phyloP scores from a whole-genome alignment of 2,888 invertebrate species.

The Hyalella azteca region DNA sequence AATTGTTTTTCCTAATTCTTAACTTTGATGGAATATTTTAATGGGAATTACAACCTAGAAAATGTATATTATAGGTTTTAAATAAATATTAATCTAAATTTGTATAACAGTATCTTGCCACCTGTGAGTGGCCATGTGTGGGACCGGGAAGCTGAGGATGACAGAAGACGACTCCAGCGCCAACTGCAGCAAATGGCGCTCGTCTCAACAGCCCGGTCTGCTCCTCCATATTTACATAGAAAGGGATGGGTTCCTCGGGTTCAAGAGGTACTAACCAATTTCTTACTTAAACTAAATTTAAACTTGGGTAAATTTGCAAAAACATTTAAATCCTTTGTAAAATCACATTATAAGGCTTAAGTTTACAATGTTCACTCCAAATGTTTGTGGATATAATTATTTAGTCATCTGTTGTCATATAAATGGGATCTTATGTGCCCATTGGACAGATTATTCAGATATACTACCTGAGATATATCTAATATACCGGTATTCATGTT shows the following conservation, averaged over 20 bases:
- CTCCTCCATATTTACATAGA: constrained; percentile 93
- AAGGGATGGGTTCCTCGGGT: constrained; percentile 91
- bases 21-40: too few relatives aligned
- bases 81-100: too few relatives aligned
- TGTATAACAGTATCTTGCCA: constrained; percentile 49
- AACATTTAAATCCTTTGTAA: too few relatives aligned
- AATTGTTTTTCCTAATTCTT: too few relatives aligned
- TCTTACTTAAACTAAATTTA: too few relatives aligned
- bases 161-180: not conserved
- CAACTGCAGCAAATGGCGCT: constrained; percentile 48
- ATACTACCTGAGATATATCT: not conserved
- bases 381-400: not conserved
- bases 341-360: not conserved
- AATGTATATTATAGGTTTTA: too few relatives aligned
- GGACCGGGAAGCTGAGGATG: constrained; percentile 49
- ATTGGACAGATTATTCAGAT: not conserved
- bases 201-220: constrained; percentile 79
- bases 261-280: constrained; percentile 73
- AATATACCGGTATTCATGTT: too few relatives aligned
- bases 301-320: too few relatives aligned
- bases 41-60: too few relatives aligned
- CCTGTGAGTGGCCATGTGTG: constrained; percentile 57
- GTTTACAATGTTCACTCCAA: not conserved
- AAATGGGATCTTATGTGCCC: not conserved
- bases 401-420: not conserved